Evolutionary conservation across 2,888 invertebrate genomes (phyloP).

Genomic region (Euplagia quadripunctaria): DNA sequence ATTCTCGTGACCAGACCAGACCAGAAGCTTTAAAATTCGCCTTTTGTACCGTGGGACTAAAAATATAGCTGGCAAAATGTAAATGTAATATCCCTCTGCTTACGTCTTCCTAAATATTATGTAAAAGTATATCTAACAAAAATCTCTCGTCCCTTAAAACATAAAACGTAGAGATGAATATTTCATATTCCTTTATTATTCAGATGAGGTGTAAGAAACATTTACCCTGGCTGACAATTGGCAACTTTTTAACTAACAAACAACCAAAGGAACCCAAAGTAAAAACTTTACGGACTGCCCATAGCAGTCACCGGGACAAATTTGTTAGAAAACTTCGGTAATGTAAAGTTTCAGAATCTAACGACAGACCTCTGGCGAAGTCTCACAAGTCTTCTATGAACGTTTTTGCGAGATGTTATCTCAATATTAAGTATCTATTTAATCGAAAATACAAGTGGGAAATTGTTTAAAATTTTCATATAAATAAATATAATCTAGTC

Average conservation of each 20-base stretch:
- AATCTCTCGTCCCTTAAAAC: conserved; percentile 7
- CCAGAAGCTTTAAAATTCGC: neutral
- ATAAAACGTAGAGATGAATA: conserved; percentile 32
- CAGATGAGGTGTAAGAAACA: conserved; percentile 29
- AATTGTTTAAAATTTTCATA: no score
- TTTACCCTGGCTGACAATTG: conserved; percentile 34
- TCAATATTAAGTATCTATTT: conserved; percentile 15
- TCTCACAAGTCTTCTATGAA: neutral
- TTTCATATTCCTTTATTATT: conserved; percentile 46
- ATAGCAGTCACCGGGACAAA: neutral
- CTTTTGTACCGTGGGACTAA: neutral
- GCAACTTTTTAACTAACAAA: conserved; percentile 25
- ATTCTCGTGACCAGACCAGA: neutral
- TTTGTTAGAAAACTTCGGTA: conserved; percentile 7
- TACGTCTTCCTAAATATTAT: neutral
- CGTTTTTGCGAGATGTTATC: conserved; percentile 8
- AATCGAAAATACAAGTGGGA: neutral
- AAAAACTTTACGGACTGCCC: neutral
- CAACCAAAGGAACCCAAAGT: neutral
- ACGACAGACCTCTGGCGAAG: neutral
- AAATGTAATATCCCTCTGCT: neutral
- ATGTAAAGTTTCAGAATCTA: neutral
- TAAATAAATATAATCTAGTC: no score
- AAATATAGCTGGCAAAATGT: neutral
- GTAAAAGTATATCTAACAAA: conserved; percentile 2